These are phyloP conservation scores for Sinentomon sp. DNA, from an alignment of 2,888 invertebrate species.

Conservation along the genomic window DNA sequence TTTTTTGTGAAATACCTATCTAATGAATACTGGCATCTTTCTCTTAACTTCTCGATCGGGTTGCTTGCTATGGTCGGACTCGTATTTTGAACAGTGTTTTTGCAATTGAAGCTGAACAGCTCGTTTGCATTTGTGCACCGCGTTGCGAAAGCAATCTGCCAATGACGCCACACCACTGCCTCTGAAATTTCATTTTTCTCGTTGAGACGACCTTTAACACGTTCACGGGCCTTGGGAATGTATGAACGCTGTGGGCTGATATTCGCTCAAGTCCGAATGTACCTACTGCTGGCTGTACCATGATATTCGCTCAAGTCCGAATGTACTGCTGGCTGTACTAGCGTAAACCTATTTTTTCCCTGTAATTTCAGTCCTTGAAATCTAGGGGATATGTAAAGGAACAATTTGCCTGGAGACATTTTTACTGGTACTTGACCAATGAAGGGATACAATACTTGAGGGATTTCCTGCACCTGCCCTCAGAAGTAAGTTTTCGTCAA, in stretches of 20 bases:
- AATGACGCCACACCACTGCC: too few species aligned
- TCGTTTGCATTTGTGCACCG: too few species aligned
- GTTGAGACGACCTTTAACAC: too few species aligned
- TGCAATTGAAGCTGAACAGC: too few species aligned
- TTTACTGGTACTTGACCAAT: slow-evolving; percentile 96
- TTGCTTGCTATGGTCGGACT: too few species aligned
- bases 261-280: background rate
- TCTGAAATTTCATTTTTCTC: too few species aligned
- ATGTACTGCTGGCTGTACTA: background rate
- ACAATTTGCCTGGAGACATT: slow-evolving; percentile 99
- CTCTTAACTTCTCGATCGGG: too few species aligned
- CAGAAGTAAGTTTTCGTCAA: slow-evolving; percentile 29
- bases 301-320: background rate
- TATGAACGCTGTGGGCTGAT: background rate
- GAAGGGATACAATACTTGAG: slow-evolving; percentile 92
- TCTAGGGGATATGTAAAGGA: slow-evolving; percentile 94
- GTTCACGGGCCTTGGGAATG: too few species aligned
- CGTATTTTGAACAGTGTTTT: too few species aligned
- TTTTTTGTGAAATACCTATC: too few species aligned
- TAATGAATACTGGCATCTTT: too few species aligned
- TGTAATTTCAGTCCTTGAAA: slow-evolving; percentile 53
- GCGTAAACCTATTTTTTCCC: background rate
- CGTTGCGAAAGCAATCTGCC: too few species aligned
- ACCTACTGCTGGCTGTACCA: background rate
- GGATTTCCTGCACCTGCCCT: slow-evolving; percentile 80